Conservation (phyloP, 2,888 invertebrate species). For the Nipponacmea schrenckii region DNA sequence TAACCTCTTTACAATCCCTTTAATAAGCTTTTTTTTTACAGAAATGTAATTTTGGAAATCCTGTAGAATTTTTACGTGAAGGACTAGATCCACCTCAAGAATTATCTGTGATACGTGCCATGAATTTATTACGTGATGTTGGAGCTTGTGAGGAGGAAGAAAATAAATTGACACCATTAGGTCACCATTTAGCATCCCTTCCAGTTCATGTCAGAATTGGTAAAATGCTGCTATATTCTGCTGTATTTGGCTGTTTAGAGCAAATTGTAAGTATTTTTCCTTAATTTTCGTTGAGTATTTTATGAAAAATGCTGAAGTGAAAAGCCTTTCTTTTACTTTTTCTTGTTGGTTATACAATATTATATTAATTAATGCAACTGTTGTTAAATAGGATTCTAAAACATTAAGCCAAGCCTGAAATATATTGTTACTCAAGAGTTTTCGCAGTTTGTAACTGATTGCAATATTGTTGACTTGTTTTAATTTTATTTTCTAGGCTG, state of each 20-base stretch:
- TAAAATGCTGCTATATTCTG: slow-evolving; percentile 63
- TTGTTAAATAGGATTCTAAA: too few relatives aligned
- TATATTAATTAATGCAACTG: too few relatives aligned
- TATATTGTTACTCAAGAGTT: too few relatives aligned
- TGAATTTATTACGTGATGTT: slow-evolving; percentile 58
- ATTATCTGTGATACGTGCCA: slow-evolving; percentile 52
- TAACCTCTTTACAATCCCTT: too few relatives aligned
- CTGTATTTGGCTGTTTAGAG: slow-evolving; percentile 63
- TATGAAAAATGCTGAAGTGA: not conserved
- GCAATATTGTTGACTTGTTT: not conserved
- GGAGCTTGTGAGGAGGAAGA: slow-evolving; percentile 58
- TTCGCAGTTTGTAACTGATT: too few relatives aligned
- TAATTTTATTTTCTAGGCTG: slow-evolving; percentile 45
- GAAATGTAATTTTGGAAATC: slow-evolving; percentile 63
- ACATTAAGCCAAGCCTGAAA: too few relatives aligned
- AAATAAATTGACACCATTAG: slow-evolving; percentile 59
- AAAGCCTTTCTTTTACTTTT: not conserved
- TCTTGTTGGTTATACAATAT: too few relatives aligned
- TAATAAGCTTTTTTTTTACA: slow-evolving; percentile 34
- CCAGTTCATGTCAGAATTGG: slow-evolving; percentile 65
- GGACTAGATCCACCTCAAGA: slow-evolving; percentile 60
- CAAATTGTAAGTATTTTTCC: slow-evolving; percentile 54
- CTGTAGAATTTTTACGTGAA: slow-evolving; percentile 53
- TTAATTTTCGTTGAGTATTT: not conserved
- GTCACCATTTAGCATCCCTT: slow-evolving; percentile 62